Evolutionary conservation across 2,797 vertebrate species (phyloP), one percentile per base, ranked within the genome.

Genomic region (Tapera naevia): DNA sequence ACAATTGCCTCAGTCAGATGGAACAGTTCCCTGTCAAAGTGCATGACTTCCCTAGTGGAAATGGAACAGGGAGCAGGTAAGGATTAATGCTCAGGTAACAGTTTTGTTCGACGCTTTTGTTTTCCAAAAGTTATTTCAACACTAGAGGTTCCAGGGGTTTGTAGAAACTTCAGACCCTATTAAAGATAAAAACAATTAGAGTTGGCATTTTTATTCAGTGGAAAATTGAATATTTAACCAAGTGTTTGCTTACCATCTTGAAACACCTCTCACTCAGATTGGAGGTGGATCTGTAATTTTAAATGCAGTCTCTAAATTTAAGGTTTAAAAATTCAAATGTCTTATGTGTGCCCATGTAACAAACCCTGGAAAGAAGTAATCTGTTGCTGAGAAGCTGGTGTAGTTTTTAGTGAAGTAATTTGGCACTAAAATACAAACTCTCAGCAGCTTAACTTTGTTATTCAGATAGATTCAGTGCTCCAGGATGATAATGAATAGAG

Each of bases 11-110:
- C 89, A 99, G 99, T 97, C 99, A 99, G 96, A 99, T 99, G 99
- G 99, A 99, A 84, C 99, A 99, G 91, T 99, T 99, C 95, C 99
- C 99, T 86, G 99, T 99, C 93, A 99, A 99, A 98, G 99, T 99
- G 67, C 99, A 99, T 65, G 99, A 99, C 97, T 99, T 99, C 75
- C 99, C 99, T 62, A 99, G 99, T 97, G 99, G 99, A 66, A 99
- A 99, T 65, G 99, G 99, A 94, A 99, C 99, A n/a, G 99, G 99
- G 91, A 99, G 99, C 98, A 99, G 99, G 99, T 99, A 97, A 97
- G 98, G 97, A 96, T 96, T 98, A 96, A 96, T 96, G 79, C 98
- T 93, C 97, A 93, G 92, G 83, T 95, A 88, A 92, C 45, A 57
- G 80, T 87, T 86, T 76, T 80, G 24, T 53, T 80, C 61, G 61